These are phyloP conservation scores for Apamea anceps DNA, from an alignment of 2,888 invertebrate species.

Conservation along the genomic window DNA sequence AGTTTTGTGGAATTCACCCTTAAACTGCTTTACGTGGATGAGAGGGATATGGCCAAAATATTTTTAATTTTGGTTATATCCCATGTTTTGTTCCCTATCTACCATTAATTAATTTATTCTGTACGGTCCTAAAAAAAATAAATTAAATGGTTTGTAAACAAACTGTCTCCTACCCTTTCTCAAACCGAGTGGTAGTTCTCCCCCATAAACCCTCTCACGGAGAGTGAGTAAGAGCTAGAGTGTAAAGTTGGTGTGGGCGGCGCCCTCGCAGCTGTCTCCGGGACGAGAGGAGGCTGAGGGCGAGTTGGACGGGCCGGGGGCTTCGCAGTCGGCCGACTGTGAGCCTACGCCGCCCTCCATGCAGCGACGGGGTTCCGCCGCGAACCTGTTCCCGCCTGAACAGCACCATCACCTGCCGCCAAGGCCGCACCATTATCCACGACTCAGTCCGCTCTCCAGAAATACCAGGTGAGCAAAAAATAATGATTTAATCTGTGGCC, in stretches of 20 bases:
- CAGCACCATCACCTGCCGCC: constrained; percentile 85
- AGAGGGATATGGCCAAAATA: background rate
- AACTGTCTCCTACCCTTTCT: constrained; percentile 1
- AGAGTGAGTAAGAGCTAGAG: constrained; percentile 64
- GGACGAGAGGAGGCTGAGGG: constrained; percentile 96
- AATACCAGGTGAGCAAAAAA: constrained; percentile 85
- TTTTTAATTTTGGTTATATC: background rate
- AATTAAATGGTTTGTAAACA: background rate
- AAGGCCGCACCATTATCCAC: constrained; percentile 90
- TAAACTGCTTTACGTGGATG: background rate
- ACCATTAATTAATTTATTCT: background rate
- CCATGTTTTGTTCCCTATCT: background rate
- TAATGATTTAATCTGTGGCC: background rate
- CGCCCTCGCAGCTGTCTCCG: constrained; percentile 92
- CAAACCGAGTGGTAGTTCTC: constrained; percentile 5
- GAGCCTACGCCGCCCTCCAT: constrained; percentile 97
- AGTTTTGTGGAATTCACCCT: background rate
- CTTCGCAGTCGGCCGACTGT: constrained; percentile 97
- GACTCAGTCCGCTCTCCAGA: constrained; percentile 95
- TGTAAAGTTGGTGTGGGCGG: constrained; percentile 70
- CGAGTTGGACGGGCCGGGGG: constrained; percentile 96
- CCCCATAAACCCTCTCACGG: constrained; percentile 17
- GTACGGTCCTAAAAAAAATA: background rate
- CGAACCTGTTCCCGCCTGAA: constrained; percentile 95
- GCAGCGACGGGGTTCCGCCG: constrained; percentile 95